phyloP scores from a whole-genome alignment of 1,140 invertebrate genomes.

The Orius insidiosus region DNA sequence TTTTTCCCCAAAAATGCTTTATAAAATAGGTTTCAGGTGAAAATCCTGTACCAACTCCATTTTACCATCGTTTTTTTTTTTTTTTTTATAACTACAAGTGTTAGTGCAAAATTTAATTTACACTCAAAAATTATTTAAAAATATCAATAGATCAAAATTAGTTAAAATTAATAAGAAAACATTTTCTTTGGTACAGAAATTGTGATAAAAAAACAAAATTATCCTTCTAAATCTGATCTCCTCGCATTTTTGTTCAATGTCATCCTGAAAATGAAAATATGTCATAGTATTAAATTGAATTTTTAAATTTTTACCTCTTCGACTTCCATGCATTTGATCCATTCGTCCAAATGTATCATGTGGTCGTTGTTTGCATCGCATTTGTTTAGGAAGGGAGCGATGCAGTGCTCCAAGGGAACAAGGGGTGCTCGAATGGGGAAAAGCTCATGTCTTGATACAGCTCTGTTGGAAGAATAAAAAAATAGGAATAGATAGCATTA shows the following conservation, averaged over 20 bases:
- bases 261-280: slow-evolving; percentile 29
- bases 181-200: too few species aligned
- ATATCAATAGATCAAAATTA: too few species aligned
- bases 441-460: slow-evolving; percentile 79
- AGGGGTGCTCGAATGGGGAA: slow-evolving; percentile 86
- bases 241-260: slow-evolving; percentile 40
- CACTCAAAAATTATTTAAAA: too few species aligned
- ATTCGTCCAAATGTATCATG: slow-evolving; percentile 72
- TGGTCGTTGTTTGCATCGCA: slow-evolving; percentile 79
- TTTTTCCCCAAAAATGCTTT: too few species aligned
- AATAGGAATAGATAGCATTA: background rate
- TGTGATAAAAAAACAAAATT: slow-evolving; percentile 13
- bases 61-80: too few species aligned
- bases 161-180: too few species aligned
- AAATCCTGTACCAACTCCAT: too few species aligned
- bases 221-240: slow-evolving; percentile 25
- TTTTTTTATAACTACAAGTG: too few species aligned
- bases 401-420: slow-evolving; percentile 84
- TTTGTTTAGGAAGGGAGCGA: slow-evolving; percentile 80
- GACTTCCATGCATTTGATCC: slow-evolving; percentile 78
- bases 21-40: too few species aligned
- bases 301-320: slow-evolving; percentile 38
- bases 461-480: slow-evolving; percentile 25
- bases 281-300: background rate
- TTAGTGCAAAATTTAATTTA: too few species aligned